These are phyloP conservation scores for Nomada goodeniana DNA, from an alignment of 2,888 invertebrate genomes.

Conservation along the genomic window DNA sequence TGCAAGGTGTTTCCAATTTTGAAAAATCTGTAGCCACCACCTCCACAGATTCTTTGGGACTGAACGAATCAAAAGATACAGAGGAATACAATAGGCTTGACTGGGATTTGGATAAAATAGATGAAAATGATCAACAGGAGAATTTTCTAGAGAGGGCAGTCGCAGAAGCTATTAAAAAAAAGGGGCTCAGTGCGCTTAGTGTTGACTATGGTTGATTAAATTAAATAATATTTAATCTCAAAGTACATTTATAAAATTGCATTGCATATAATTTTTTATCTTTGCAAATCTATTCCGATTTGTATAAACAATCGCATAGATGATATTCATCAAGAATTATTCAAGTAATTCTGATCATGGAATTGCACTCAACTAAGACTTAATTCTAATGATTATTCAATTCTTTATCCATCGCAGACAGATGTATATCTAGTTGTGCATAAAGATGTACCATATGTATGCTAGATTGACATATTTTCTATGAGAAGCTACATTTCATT, in stretches of 20 bases:
- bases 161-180: slow-evolving; percentile 90
- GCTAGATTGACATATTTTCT: slow-evolving; percentile 44
- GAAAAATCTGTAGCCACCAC: slow-evolving; percentile 56
- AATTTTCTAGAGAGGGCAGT: slow-evolving; percentile 91
- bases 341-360: slow-evolving; percentile 19
- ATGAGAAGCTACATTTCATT: slow-evolving; percentile 40
- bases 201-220: slow-evolving; percentile 80
- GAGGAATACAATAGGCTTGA: slow-evolving; percentile 50
- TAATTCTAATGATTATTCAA: slow-evolving; percentile 36
- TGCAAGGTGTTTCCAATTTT: slow-evolving; percentile 37
- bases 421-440: slow-evolving; percentile 31
- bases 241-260: slow-evolving; percentile 56
- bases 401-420: slow-evolving; percentile 21
- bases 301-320: slow-evolving; percentile 37
- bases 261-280: slow-evolving; percentile 59
- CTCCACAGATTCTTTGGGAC: slow-evolving; percentile 51
- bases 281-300: slow-evolving; percentile 47
- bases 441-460: slow-evolving; percentile 40
- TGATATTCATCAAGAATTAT: slow-evolving; percentile 43
- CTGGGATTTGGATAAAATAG: slow-evolving; percentile 72
- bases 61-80: slow-evolving; percentile 44
- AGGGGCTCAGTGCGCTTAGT: slow-evolving; percentile 86
- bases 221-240: slow-evolving; percentile 13
- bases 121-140: slow-evolving; percentile 79
- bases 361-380: slow-evolving; percentile 2